phyloP scores from a whole-genome alignment of 2,113 vertebrate species.

The Rafetus swinhoei region DNA sequence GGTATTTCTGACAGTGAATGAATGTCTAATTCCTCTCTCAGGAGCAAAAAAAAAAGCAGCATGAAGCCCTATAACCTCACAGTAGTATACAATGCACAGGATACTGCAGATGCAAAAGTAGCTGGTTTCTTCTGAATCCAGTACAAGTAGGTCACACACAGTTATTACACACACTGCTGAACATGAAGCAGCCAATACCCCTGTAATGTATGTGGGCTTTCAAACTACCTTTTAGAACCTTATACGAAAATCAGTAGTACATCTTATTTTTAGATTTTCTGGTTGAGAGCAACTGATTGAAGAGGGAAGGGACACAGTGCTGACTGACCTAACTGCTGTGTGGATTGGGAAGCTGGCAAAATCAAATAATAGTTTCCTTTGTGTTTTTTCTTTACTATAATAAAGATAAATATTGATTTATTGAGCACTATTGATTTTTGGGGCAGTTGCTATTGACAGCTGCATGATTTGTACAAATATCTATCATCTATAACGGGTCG shows the following conservation, averaged over 20 bases:
- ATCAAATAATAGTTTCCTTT: constrained; percentile 33
- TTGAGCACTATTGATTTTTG: constrained; percentile 60
- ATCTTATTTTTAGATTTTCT: constrained; percentile 60
- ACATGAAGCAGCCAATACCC: constrained; percentile 49
- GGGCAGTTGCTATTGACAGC: constrained; percentile 49
- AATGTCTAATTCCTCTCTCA: background rate
- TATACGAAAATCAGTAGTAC: background rate
- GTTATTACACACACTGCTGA: constrained; percentile 64
- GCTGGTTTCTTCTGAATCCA: constrained; percentile 47
- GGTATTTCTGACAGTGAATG: background rate
- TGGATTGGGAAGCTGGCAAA: constrained; percentile 31
- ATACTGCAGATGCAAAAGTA: constrained; percentile 22
- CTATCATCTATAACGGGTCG: background rate
- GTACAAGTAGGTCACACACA: constrained; percentile 63
- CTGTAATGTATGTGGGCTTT: constrained; percentile 45
- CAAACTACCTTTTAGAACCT: constrained; percentile 56
- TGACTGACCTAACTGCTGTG: constrained; percentile 57
- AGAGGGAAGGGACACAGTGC: constrained; percentile 32
- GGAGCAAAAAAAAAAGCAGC: constrained; percentile 9
- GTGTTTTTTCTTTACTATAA: constrained; percentile 46
- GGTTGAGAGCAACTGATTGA: constrained; percentile 44
- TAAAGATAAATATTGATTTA: constrained; percentile 70
- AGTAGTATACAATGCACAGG: background rate
- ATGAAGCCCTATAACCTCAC: background rate
- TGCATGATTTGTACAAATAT: constrained; percentile 64